Percentiles rank a stretch among this genome's conserved stretches.
These are phyloP conservation scores for Puntigrus tetrazona DNA, from an alignment of 2,113 vertebrate species.

Conservation along the genomic window DNA sequence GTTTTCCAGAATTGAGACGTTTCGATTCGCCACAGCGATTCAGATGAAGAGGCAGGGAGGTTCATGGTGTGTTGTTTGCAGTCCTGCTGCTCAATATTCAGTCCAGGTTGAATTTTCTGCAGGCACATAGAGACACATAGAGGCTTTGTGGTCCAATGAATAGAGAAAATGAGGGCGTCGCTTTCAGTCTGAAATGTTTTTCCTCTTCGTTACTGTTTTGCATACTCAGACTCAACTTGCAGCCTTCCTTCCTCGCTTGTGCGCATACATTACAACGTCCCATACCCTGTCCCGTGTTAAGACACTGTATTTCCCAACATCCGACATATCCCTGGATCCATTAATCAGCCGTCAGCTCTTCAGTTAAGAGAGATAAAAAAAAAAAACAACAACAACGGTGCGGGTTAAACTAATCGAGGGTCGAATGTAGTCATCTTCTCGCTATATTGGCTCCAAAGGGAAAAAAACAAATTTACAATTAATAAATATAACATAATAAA, in stretches of 20 bases:
- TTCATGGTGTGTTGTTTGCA: constrained; percentile 58
- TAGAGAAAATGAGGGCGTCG: constrained; percentile 23
- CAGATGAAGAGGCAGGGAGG: constrained; percentile 35
- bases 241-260: constrained; percentile 14
- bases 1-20: constrained; percentile 9
- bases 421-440: constrained; percentile 39
- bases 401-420: constrained; percentile 41
- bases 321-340: not conserved
- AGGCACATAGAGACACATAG: constrained; percentile 51
- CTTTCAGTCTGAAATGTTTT: constrained; percentile 28
- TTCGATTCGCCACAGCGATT: constrained; percentile 28
- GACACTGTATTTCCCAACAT: constrained; percentile 41
- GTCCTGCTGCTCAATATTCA: constrained; percentile 65
- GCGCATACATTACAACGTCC: constrained; percentile 17
- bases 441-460: constrained; percentile 40
- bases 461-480: constrained; percentile 52
- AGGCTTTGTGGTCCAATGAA: constrained; percentile 37
- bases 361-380: not conserved
- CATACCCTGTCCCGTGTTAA: constrained; percentile 51
- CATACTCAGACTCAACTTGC: constrained; percentile 36
- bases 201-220: constrained; percentile 11
- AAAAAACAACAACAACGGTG: too few relatives aligned
- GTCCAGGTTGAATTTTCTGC: constrained; percentile 34
- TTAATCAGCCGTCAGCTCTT: not conserved
- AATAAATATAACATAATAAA: constrained; percentile 74